phyloP scores from a whole-genome alignment of 2,113 vertebrate genomes.

The Menura novaehollandiae region DNA sequence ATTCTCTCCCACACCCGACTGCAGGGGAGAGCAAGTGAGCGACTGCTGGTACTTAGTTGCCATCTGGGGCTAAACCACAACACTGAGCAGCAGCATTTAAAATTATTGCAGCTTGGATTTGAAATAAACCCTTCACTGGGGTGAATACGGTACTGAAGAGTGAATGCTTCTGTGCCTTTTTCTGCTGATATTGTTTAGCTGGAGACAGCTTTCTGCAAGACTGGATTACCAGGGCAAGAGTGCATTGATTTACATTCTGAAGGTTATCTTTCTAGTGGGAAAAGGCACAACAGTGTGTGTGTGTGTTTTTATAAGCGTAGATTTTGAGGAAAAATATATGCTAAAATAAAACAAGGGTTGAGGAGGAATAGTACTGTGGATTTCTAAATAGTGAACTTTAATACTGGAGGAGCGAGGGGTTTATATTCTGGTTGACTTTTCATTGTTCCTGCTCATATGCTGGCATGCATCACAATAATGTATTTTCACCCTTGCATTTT shows the following conservation, averaged over 20 bases:
- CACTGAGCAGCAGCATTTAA: background rate
- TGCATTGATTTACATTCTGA: constrained; percentile 63
- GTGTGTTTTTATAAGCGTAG: background rate
- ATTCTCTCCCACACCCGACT: background rate
- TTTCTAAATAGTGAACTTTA: constrained; percentile 8
- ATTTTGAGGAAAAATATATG: constrained; percentile 16
- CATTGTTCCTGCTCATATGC: background rate
- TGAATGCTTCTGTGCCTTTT: constrained; percentile 27
- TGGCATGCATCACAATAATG: background rate
- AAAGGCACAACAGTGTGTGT: background rate
- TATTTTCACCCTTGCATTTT: constrained; percentile 29
- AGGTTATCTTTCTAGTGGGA: constrained; percentile 56
- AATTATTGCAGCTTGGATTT: constrained; percentile 1
- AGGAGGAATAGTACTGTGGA: background rate
- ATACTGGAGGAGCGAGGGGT: background rate
- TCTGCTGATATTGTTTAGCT: constrained; percentile 52
- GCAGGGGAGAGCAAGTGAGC: background rate
- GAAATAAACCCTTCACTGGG: background rate
- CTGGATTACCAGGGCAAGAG: constrained; percentile 51
- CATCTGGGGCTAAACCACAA: background rate
- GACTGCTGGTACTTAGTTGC: background rate
- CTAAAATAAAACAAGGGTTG: background rate
- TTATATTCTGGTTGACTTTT: constrained; percentile 9
- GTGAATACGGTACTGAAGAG: background rate
- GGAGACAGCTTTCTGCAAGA: constrained; percentile 59